These are phyloP conservation scores for Acrocephalus kingi DNA, from an alignment of 2,113 vertebrate species.

Conservation along the genomic window DNA sequence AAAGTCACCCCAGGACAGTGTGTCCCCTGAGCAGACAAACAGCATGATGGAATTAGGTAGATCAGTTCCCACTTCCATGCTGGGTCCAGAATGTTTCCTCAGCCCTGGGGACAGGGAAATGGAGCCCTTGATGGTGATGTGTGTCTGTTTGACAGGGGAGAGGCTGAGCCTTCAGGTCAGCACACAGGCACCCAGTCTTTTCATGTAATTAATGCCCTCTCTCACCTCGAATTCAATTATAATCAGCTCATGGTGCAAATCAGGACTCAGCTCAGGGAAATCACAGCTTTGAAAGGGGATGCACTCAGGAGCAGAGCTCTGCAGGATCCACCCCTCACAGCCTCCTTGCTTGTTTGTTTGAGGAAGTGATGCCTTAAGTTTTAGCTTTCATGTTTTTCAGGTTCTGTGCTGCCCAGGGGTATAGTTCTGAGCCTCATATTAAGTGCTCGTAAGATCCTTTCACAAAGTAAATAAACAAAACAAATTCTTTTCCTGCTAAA, in stretches of 20 bases:
- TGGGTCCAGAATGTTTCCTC: accelerated
- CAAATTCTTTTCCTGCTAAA: not conserved
- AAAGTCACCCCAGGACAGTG: no score
- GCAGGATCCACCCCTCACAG: not conserved
- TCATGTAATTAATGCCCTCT: not conserved
- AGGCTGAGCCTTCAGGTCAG: not conserved
- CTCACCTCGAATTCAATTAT: conserved; percentile 17
- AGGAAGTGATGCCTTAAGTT: not conserved
- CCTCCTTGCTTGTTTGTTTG: not conserved
- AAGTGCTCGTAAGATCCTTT: not conserved
- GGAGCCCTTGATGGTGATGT: not conserved
- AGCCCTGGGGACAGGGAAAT: not conserved
- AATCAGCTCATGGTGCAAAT: not conserved
- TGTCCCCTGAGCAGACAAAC: not conserved
- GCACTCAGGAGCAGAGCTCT: not conserved
- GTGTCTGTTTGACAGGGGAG: not conserved
- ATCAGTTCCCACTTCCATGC: not conserved
- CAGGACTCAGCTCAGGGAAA: not conserved
- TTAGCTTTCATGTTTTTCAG: not conserved
- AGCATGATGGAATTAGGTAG: accelerated
- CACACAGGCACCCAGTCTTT: not conserved
- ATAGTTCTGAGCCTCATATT: not conserved
- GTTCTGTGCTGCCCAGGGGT: not conserved
- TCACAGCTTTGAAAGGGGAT: not conserved
- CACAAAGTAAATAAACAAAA: not conserved